A percentile compares a stretch with the other conserved stretches of the same genome.
Conservation (phyloP, 1,140 invertebrate genomes). For the Nasonia vitripennis region DNA sequence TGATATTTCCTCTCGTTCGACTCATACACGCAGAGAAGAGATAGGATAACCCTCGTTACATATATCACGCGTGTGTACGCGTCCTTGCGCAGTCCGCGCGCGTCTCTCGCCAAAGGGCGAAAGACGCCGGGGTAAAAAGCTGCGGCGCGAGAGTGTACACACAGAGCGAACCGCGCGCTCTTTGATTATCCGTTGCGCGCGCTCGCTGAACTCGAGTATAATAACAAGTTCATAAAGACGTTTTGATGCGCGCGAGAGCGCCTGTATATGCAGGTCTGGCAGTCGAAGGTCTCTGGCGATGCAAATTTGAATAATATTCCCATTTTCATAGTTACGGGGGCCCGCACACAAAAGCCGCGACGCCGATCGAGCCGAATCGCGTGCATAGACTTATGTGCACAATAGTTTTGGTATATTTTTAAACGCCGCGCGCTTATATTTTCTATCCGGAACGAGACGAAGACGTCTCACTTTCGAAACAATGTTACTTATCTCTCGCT, state of each 20-base stretch:
- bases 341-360: no score
- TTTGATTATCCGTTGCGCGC: slow-evolving; percentile 68
- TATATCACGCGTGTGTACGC: neutral
- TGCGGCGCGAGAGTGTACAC: neutral
- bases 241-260: slow-evolving; percentile 63
- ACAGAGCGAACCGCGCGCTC: slow-evolving; percentile 61
- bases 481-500: slow-evolving; percentile 66
- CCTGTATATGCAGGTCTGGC: neutral
- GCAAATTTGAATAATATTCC: slow-evolving; percentile 65
- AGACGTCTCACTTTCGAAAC: slow-evolving; percentile 75
- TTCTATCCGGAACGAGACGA: slow-evolving; percentile 19
- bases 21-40: neutral
- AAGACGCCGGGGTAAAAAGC: slow-evolving; percentile 2
- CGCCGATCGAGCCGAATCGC: slow-evolving; percentile 55
- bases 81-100: neutral
- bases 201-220: slow-evolving; percentile 59
- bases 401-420: neutral
- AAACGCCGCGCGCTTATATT: neutral
- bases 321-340: slow-evolving; percentile 73
- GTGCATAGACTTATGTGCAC: slow-evolving; percentile 2
- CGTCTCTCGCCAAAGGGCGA: neutral
- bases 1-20: slow-evolving; percentile 11
- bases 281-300: slow-evolving; percentile 46
- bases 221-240: slow-evolving; percentile 73
- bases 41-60: neutral